A percentile compares a stretch with the other conserved stretches of the same genome.
Evolutionary conservation across 2,888 invertebrate species (phyloP).

Genomic region (Poecilus cupreus): DNA sequence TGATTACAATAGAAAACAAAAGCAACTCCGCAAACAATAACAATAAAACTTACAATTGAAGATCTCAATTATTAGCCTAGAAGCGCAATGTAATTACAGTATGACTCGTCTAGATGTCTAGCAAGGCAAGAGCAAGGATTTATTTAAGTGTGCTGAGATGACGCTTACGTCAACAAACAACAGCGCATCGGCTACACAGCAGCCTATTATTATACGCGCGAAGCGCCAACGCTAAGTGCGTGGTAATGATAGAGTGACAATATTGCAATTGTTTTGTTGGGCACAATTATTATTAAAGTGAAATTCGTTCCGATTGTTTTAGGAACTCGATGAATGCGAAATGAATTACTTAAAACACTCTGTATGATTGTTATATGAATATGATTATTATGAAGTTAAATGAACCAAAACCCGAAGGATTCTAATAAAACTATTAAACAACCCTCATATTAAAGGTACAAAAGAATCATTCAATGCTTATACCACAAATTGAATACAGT

Average conservation of each 20-base stretch:
- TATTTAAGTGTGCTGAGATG: not conserved
- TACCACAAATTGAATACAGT: too few relatives aligned
- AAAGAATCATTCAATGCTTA: too few relatives aligned
- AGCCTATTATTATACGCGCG: conserved; percentile 11
- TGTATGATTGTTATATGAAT: too few relatives aligned
- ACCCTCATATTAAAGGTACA: too few relatives aligned
- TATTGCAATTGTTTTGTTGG: not conserved
- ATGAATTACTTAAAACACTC: not conserved
- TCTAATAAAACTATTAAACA: not conserved
- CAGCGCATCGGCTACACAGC: conserved; percentile 1
- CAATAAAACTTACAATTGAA: conserved; percentile 25
- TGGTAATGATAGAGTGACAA: not conserved
- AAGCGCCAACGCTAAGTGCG: not conserved
- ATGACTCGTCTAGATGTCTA: not conserved
- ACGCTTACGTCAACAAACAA: conserved; percentile 27
- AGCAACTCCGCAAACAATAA: conserved; percentile 5
- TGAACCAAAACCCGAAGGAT: too few relatives aligned
- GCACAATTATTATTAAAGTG: not conserved
- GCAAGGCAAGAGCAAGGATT: conserved; percentile 1
- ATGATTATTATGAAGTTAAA: too few relatives aligned
- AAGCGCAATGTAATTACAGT: conserved; percentile 17
- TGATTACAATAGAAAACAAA: conserved; percentile 19
- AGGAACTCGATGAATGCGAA: not conserved
- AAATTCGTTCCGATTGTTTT: not conserved
- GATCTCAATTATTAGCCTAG: conserved; percentile 36